phyloP scores from a whole-genome alignment of 2,888 invertebrate genomes.

The Ectemnius lituratus region DNA sequence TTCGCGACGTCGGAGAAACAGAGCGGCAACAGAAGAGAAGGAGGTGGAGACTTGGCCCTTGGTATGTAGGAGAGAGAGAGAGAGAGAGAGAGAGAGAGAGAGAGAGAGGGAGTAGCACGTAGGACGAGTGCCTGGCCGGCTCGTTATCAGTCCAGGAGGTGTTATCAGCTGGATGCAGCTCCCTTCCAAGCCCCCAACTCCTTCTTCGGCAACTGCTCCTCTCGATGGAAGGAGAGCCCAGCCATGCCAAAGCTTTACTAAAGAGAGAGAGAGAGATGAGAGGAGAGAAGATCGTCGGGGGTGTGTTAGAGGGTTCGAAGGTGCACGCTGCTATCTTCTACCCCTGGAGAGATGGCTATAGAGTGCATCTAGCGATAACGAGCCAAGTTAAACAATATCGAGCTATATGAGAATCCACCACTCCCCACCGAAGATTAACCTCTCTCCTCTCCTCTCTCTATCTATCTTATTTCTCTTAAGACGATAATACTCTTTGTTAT shows the following conservation, averaged over 20 bases:
- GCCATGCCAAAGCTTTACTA: neutral
- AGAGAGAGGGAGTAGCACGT: constrained; percentile 52
- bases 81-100: constrained; percentile 33
- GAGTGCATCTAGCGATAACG: constrained; percentile 78
- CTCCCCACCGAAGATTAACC: constrained; percentile 73
- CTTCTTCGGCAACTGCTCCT: constrained; percentile 50
- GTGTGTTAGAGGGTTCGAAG: constrained; percentile 59
- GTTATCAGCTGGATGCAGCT: constrained; percentile 77
- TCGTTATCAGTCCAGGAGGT: constrained; percentile 74
- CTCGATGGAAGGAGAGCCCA: constrained; percentile 39
- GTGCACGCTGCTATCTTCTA: constrained; percentile 68
- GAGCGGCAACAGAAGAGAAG: constrained; percentile 28
- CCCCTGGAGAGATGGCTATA: constrained; percentile 74
- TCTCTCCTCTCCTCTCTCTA: constrained; percentile 36
- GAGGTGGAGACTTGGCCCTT: constrained; percentile 19
- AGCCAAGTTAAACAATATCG: constrained; percentile 78
- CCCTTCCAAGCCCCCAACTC: constrained; percentile 67
- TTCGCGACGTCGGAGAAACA: constrained; percentile 57
- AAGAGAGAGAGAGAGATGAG: constrained; percentile 11
- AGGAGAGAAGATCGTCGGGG: constrained; percentile 27
- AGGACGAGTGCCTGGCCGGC: constrained; percentile 74
- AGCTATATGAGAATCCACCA: constrained; percentile 71
- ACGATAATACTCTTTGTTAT: constrained; percentile 61
- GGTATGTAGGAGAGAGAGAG: neutral
- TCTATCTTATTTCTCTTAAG: constrained; percentile 39